Evolutionary conservation across 2,888 invertebrate species (phyloP).

Genomic region (Ormyrus labotus): DNA sequence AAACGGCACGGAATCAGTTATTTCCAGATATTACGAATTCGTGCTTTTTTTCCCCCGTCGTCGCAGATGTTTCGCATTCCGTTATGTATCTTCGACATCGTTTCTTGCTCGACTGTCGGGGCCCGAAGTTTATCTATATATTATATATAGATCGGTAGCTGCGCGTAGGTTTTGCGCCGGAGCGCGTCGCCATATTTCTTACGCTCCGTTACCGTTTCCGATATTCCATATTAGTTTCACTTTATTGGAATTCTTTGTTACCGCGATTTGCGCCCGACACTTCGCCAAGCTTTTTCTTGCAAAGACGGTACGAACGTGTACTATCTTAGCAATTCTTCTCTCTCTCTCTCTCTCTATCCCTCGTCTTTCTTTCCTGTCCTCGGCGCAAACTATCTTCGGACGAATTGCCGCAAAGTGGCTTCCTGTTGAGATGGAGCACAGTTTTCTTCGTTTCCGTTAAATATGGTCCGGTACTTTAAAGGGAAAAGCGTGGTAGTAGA

Average conservation of each 20-base stretch:
- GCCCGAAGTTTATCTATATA: background rate
- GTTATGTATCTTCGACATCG: no score
- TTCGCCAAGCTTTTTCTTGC: background rate
- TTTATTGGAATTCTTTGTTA: constrained; percentile 58
- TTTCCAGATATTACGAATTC: no score
- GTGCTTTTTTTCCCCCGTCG: background rate
- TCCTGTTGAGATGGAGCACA: background rate
- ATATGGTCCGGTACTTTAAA: background rate
- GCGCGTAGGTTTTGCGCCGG: background rate
- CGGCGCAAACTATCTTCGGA: background rate
- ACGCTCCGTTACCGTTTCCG: constrained; percentile 48
- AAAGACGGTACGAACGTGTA: background rate
- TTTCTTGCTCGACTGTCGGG: no score
- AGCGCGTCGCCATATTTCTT: constrained; percentile 41
- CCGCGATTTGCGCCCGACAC: constrained; percentile 37
- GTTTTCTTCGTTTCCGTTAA: background rate
- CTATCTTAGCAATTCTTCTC: constrained; percentile 43
- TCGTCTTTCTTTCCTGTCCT: background rate
- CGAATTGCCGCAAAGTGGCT: background rate
- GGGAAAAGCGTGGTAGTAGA: no score
- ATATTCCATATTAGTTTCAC: constrained; percentile 56
- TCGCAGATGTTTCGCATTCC: no score
- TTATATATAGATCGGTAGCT: background rate
- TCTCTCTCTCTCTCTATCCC: constrained; percentile 2
- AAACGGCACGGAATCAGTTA: no score